Base-by-base conservation (phyloP, 2,797 vertebrate genomes). In the Xyrichtys novacula region DNA sequence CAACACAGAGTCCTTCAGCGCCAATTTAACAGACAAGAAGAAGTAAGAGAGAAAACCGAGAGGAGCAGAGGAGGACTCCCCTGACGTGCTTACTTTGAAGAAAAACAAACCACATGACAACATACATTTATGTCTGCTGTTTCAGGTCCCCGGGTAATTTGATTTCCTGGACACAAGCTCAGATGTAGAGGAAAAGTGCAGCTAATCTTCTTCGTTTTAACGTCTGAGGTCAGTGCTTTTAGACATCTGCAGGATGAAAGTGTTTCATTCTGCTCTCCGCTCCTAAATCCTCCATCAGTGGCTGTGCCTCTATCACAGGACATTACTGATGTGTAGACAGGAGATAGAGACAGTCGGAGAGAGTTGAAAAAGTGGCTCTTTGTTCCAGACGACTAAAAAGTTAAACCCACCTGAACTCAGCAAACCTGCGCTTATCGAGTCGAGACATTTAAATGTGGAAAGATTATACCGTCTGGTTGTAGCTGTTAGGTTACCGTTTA, bases 1-100 rank as follows among this genome's bases (percentile, higher is more conserved):
- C 7, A 28, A 43, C 17, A 71, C 48, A 22, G 69, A 56, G 26
- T 23, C 12, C 15, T n/a, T 23, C 15, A 67, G 11, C 43, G 32
- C 44, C 26, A 40, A 43, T 38, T 70, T 40, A 55, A 20, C 17
- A 29, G 17, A n/a, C 8, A 0, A n/a, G 28, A 44, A n/a, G 28
- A 44, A 23, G 28, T 46, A 19, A 19, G 56, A 5, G n/a, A 38
- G 19, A 22, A 38, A 53, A 39, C 42, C 3, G 3, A 47, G 52
- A 49, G 50, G 19, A 40, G 15, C 29, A 39, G 22, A 46, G 44
- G 22, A 23, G 36, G 6, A 49, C 39, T 48, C 48, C 26, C 14
- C 17, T 20, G 40, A 59, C 43, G 25, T 53, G 14, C 32, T 8
- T 71, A 71, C 26, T 20, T 39, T 10, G 6, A 43, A 43, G 29